phyloP scores from a whole-genome alignment of 2,888 invertebrate species.

The Lingula anatina region DNA sequence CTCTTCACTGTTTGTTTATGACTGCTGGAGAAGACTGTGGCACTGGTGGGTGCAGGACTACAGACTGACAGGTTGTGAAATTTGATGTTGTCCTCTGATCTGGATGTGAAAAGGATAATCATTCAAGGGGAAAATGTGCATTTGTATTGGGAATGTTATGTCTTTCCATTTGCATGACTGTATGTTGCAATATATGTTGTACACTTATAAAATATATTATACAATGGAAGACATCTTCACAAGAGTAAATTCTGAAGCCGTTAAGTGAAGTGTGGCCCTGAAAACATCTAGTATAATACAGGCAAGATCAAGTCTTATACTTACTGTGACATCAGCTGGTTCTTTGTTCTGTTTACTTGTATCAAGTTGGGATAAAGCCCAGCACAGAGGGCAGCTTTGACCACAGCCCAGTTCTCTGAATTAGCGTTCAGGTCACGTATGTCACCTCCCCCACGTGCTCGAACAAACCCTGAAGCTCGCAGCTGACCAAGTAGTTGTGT shows the following conservation, averaged over 20 bases:
- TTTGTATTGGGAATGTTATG: too few species aligned
- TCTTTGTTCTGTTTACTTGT: slow-evolving; percentile 64
- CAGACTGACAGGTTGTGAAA: slow-evolving; percentile 64
- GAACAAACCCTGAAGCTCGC: slow-evolving; percentile 66
- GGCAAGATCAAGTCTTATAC: too few species aligned
- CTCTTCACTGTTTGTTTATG: slow-evolving; percentile 45
- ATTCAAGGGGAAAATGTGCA: too few species aligned
- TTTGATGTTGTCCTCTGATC: slow-evolving; percentile 61
- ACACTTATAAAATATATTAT: too few species aligned
- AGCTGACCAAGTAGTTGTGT: slow-evolving; percentile 78
- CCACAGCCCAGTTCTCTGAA: slow-evolving; percentile 81
- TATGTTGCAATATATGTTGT: too few species aligned
- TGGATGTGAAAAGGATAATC: slow-evolving; percentile 33
- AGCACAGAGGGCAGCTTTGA: slow-evolving; percentile 82
- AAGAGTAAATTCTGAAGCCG: too few species aligned
- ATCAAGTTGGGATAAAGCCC: slow-evolving; percentile 88
- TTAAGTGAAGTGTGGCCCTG: too few species aligned
- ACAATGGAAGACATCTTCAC: too few species aligned
- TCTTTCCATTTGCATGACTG: too few species aligned
- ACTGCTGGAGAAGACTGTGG: slow-evolving; percentile 33
- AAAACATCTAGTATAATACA: too few species aligned
- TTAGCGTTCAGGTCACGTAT: slow-evolving; percentile 76
- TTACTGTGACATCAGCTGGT: slow-evolving; percentile 63
- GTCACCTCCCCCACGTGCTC: slow-evolving; percentile 56
- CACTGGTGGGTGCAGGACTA: slow-evolving; percentile 44